Percentiles rank a stretch among this genome's conserved stretches.
Evolutionary conservation across 2,888 invertebrate genomes (phyloP).

Genomic region (Physocephala rufipes): DNA sequence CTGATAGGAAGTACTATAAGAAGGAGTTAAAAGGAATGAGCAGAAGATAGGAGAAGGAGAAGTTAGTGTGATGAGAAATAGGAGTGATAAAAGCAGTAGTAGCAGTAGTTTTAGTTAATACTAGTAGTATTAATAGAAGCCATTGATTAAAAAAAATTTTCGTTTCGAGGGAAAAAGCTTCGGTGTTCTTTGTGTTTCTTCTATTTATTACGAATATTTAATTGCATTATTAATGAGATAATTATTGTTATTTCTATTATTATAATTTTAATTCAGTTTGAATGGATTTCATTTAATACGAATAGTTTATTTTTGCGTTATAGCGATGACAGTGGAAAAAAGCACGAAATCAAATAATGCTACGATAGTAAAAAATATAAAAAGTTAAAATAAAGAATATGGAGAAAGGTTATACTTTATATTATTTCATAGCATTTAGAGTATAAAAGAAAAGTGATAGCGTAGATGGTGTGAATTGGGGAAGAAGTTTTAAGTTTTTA

Average conservation of each 20-base stretch:
- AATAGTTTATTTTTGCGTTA: conserved; percentile 24
- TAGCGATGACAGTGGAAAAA: conserved; percentile 12
- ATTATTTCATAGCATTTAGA: too few relatives aligned
- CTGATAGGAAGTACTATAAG: too few relatives aligned
- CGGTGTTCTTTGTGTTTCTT: conserved; percentile 35
- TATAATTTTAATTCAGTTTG: conserved; percentile 8
- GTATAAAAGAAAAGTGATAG: too few relatives aligned
- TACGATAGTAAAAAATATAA: too few relatives aligned
- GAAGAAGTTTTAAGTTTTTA: too few relatives aligned
- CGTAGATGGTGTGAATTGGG: too few relatives aligned
- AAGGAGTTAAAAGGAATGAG: too few relatives aligned
- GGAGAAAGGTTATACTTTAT: background rate
- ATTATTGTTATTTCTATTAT: conserved; percentile 19
- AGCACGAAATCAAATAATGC: too few relatives aligned
- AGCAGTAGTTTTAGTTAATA: conserved; percentile 25
- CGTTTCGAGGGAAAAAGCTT: conserved; percentile 59
- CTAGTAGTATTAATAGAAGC: conserved; percentile 22
- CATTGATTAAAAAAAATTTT: conserved; percentile 36
- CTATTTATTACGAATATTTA: conserved; percentile 10
- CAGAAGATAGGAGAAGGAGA: background rate
- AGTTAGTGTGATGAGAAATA: too few relatives aligned
- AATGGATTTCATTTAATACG: conserved; percentile 36
- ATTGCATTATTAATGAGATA: conserved; percentile 23
- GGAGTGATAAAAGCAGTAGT: conserved; percentile 21
- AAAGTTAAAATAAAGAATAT: too few relatives aligned